phyloP scores from a whole-genome alignment of 2,113 vertebrate genomes.

The Syrrhaptes paradoxus region DNA sequence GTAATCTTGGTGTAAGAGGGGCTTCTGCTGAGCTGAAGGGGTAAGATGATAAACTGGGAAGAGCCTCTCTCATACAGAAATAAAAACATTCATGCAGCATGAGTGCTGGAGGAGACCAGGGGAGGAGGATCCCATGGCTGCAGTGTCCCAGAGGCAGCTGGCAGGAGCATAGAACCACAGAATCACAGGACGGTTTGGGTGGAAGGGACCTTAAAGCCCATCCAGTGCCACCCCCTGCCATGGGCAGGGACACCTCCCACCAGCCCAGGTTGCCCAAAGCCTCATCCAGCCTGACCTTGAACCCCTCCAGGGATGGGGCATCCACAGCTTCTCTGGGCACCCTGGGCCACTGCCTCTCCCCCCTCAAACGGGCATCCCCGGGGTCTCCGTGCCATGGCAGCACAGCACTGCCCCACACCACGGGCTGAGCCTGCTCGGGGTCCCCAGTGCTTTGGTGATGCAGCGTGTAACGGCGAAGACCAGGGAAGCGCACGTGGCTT shows the following conservation, averaged over 20 bases:
- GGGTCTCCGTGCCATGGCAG: neutral
- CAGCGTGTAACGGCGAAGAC: neutral
- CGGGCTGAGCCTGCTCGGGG: neutral
- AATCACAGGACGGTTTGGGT: no score
- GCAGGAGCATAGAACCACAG: neutral
- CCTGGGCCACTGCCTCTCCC: no score
- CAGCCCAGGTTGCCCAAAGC: no score
- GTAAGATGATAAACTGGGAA: neutral
- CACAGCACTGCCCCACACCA: rapidly evolving
- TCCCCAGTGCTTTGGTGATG: rapidly evolving
- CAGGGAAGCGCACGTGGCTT: rapidly evolving
- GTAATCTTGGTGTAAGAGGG: neutral
- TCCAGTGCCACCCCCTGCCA: no score
- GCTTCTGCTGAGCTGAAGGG: neutral
- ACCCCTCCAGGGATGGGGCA: no score
- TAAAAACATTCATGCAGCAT: rapidly evolving
- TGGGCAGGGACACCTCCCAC: no score
- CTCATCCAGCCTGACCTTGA: no score
- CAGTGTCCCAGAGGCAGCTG: neutral
- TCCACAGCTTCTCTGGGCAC: no score
- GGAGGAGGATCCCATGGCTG: neutral
- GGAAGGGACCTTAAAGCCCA: no score
- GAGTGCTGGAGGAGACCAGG: rapidly evolving
- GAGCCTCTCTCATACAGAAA: neutral
- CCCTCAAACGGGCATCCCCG: neutral